Evolutionary conservation across 2,113 vertebrate species (phyloP).

Genomic region (Gobio gobio): DNA sequence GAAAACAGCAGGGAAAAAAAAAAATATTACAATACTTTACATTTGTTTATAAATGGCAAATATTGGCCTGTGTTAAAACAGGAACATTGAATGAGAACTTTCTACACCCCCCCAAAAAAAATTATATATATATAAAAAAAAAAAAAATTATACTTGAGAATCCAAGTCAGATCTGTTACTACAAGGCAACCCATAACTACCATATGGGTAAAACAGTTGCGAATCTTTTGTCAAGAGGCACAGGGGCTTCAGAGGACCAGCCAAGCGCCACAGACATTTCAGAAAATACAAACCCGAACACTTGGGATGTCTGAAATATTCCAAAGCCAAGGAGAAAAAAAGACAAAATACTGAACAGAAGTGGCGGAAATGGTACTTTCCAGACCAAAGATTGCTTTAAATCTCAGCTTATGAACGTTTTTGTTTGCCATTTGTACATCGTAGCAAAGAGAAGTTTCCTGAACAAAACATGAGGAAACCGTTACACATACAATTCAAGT

Average conservation of each 20-base stretch:
- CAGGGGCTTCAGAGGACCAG: neutral
- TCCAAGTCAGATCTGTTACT: conserved; percentile 49
- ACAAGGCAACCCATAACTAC: conserved; percentile 67
- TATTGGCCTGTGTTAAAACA: conserved; percentile 60
- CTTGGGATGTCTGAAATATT: conserved; percentile 25
- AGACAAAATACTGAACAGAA: conserved; percentile 75
- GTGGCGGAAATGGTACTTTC: conserved; percentile 60
- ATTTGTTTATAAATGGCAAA: conserved; percentile 41
- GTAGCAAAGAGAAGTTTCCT: conserved; percentile 70
- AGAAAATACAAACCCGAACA: conserved; percentile 64
- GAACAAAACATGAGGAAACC: conserved; percentile 74
- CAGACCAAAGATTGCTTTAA: conserved; percentile 72
- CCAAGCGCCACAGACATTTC: conserved; percentile 55
- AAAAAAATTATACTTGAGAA: conserved; percentile 48
- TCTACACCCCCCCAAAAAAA: conserved; percentile 1
- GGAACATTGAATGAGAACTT: conserved; percentile 57
- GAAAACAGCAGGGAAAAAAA: neutral
- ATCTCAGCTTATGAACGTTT: conserved; percentile 69
- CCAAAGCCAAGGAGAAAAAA: conserved; percentile 41
- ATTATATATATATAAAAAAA: conserved; percentile 25
- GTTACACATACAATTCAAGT: conserved; percentile 82
- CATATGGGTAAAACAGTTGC: conserved; percentile 59
- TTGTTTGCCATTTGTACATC: conserved; percentile 60
- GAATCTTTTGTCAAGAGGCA: neutral
- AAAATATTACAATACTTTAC: conserved; percentile 53